Conservation (phyloP, 2,113 vertebrate genomes). For the Podocnemis expansa region DNA sequence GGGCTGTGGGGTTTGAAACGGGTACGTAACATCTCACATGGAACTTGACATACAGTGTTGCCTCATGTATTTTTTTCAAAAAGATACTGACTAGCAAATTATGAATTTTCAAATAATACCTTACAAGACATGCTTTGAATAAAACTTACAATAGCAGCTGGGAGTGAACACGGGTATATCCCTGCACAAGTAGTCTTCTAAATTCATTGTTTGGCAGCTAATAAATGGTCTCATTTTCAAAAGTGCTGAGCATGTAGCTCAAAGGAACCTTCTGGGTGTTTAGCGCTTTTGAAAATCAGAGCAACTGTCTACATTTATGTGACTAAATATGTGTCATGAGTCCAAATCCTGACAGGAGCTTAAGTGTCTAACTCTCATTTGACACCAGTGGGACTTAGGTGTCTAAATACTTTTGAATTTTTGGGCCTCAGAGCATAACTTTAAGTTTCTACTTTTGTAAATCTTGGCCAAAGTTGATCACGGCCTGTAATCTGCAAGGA, state of each 20-base stretch:
- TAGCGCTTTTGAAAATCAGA: not conserved
- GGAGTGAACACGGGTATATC: not conserved
- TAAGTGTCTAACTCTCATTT: not conserved
- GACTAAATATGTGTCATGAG: not conserved
- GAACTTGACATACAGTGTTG: not conserved
- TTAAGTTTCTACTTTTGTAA: not conserved
- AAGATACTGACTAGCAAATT: not conserved
- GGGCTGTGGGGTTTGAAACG: not conserved
- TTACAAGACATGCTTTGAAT: not conserved
- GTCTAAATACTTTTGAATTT: not conserved
- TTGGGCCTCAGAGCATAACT: not conserved
- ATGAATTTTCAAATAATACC: not conserved
- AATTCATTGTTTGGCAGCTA: fast-evolving
- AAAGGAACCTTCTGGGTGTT: not conserved
- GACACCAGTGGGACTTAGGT: not conserved
- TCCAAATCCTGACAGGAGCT: not conserved
- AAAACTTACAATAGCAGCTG: not conserved
- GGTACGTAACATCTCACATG: not conserved
- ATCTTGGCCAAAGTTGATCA: not conserved
- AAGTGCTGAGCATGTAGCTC: not conserved
- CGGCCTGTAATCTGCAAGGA: not conserved
- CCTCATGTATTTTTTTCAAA: not conserved
- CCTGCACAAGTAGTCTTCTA: not conserved
- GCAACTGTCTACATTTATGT: no score
- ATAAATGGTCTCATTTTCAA: not conserved